Percentiles rank a stretch among this genome's conserved stretches.
phyloP scores from a whole-genome alignment of 2,888 invertebrate species.

The Cosmia trapezina region DNA sequence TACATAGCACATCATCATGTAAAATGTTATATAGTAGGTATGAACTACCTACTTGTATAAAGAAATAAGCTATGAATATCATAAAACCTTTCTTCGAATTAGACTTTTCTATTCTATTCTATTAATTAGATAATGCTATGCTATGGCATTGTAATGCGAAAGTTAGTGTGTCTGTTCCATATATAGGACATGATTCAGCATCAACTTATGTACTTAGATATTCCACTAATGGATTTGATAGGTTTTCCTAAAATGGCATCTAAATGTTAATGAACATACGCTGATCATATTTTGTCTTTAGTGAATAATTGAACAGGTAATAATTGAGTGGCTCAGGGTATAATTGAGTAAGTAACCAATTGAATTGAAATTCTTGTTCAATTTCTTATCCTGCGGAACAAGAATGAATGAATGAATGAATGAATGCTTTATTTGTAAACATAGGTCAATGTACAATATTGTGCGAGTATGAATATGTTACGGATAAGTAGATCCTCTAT shows the following conservation, averaged over 20 bases:
- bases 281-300: not conserved
- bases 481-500: too few species aligned
- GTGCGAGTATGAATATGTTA: too few species aligned
- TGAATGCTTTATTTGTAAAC: too few species aligned
- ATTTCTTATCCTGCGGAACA: not conserved
- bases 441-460: too few species aligned
- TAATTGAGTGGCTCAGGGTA: slow-evolving; percentile 4
- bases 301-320: slow-evolving; percentile 22
- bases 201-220: not conserved
- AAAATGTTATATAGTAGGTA: not conserved
- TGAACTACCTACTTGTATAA: not conserved
- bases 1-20: not conserved
- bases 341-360: slow-evolving; percentile 1
- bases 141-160: not conserved
- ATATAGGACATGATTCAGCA: not conserved
- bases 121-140: too few species aligned
- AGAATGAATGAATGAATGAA: too few species aligned
- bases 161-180: not conserved
- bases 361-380: slow-evolving; percentile 8
- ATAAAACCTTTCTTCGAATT: not conserved
- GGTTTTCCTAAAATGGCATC: not conserved
- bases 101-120: too few species aligned
- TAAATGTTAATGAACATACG: slow-evolving; percentile 14
- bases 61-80: not conserved
- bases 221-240: too few species aligned